A percentile compares a stretch with the other conserved stretches of the same genome.
phyloP scores from a whole-genome alignment of 2,113 vertebrate species.

The Ageneiosus marmoratus region DNA sequence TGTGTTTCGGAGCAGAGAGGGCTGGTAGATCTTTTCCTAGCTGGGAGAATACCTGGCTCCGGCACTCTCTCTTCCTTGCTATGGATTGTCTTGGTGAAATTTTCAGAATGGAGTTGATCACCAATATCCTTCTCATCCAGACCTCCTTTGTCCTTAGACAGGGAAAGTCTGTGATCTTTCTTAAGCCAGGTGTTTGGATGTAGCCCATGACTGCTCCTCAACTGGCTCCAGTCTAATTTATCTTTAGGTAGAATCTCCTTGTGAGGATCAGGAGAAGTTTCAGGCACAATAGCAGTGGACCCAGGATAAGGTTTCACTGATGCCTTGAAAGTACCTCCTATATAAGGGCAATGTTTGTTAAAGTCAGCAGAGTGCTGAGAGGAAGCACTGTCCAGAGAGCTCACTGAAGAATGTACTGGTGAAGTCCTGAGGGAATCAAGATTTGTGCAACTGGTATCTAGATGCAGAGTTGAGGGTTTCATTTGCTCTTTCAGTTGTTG shows the following conservation, averaged over 20 bases:
- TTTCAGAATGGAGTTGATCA: conserved; percentile 12
- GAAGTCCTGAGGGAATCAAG: conserved; percentile 80
- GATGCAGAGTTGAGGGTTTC: conserved; percentile 64
- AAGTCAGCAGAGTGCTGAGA: conserved; percentile 82
- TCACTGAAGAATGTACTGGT: conserved; percentile 77
- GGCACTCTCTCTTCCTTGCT: conserved; percentile 28
- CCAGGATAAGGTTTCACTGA: conserved; percentile 55
- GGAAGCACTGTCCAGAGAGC: conserved; percentile 83
- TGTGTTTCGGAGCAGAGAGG: conserved; percentile 56
- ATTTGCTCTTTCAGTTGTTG: conserved; percentile 62
- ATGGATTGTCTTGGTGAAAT: conserved; percentile 18
- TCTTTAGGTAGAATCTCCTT: conserved; percentile 65
- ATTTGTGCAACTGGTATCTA: conserved; percentile 80
- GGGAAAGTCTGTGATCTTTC: conserved; percentile 76
- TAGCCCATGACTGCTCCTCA: conserved; percentile 70
- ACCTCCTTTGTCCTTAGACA: conserved; percentile 67
- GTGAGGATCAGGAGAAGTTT: conserved; percentile 13
- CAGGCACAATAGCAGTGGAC: conserved; percentile 25
- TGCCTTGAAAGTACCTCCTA: conserved; percentile 17
- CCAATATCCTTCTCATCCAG: conserved; percentile 59
- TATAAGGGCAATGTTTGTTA: conserved; percentile 62
- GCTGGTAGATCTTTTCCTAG: conserved; percentile 18
- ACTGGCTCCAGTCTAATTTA: conserved; percentile 57
- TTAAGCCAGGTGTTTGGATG: conserved; percentile 84
- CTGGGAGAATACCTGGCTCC: not conserved